phyloP scores from a whole-genome alignment of 92 coral and sea anemone species.

The Ricordea florida region DNA sequence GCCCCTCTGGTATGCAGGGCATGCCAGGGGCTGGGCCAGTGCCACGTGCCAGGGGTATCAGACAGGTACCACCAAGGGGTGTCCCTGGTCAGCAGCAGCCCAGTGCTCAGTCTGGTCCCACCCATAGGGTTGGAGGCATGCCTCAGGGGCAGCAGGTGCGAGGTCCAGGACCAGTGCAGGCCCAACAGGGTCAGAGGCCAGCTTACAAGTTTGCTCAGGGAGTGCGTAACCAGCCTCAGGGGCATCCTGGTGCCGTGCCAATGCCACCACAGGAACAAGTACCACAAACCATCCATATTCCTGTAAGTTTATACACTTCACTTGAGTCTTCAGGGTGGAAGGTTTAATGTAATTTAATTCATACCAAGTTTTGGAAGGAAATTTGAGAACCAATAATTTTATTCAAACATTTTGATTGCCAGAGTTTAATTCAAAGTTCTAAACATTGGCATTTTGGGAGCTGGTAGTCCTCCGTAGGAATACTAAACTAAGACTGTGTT shows the following conservation, averaged over 20 bases:
- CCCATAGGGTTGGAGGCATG: constrained; percentile 47
- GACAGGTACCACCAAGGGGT: constrained; percentile 77
- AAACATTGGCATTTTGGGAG: too few species aligned
- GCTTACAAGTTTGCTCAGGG: constrained; percentile 75
- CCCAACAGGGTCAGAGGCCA: constrained; percentile 41
- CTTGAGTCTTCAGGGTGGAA: too few species aligned
- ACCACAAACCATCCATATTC: constrained; percentile 58
- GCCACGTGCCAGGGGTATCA: constrained; percentile 81
- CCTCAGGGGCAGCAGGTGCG: constrained; percentile 50
- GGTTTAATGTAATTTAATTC: too few species aligned
- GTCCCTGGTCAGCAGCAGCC: constrained; percentile 57
- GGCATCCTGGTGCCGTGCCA: constrained; percentile 62
- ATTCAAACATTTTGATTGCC: too few species aligned
- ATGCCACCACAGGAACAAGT: constrained; percentile 58
- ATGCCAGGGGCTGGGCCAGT: constrained; percentile 72
- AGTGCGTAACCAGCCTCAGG: constrained; percentile 81
- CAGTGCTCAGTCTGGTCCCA: too few species aligned
- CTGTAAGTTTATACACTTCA: constrained; percentile 36
- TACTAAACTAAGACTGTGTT: too few species aligned
- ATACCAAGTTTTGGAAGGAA: too few species aligned
- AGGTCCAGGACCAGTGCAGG: constrained; percentile 46
- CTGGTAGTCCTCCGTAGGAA: too few species aligned
- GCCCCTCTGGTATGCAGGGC: constrained; percentile 65
- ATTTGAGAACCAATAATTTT: too few species aligned
- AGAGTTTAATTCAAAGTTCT: too few species aligned